Percentiles rank a stretch among this genome's conserved stretches.
These are phyloP conservation scores for Hylaea fasciaria DNA, from an alignment of 2,888 invertebrate genomes.

Conservation along the genomic window DNA sequence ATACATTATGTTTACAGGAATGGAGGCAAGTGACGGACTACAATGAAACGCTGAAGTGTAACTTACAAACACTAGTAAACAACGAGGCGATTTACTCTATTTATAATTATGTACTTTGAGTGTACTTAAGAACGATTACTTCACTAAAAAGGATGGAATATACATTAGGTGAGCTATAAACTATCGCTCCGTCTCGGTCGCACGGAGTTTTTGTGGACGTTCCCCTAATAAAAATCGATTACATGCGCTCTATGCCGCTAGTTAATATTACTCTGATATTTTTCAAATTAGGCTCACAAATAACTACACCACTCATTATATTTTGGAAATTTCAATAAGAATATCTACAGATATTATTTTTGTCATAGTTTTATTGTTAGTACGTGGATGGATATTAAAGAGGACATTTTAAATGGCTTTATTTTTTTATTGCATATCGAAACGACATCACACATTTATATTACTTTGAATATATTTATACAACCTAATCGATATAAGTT, in stretches of 20 bases:
- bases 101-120: constrained; percentile 70
- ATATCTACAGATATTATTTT: constrained; percentile 36
- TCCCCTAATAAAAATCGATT: constrained; percentile 56
- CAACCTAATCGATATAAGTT: constrained; percentile 71
- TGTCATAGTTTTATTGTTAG: constrained; percentile 73
- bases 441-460: constrained; percentile 64
- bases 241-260: constrained; percentile 69
- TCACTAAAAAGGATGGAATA: constrained; percentile 82
- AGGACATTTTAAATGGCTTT: constrained; percentile 66
- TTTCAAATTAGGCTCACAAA: constrained; percentile 49
- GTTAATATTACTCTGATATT: constrained; percentile 61
- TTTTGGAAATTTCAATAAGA: constrained; percentile 37
- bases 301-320: constrained; percentile 48
- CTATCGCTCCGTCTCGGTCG: constrained; percentile 54
- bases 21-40: constrained; percentile 75
- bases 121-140: constrained; percentile 78
- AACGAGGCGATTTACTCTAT: constrained; percentile 71
- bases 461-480: constrained; percentile 64
- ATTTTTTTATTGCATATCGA: constrained; percentile 59
- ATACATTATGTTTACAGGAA: constrained; percentile 74
- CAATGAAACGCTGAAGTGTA: constrained; percentile 66
- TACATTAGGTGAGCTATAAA: constrained; percentile 81
- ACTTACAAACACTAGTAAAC: constrained; percentile 74
- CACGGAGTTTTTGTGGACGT: constrained; percentile 61
- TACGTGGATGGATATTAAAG: constrained; percentile 80